Conservation (phyloP, 2,113 vertebrate species). For the Corythornis madagascariensis region DNA sequence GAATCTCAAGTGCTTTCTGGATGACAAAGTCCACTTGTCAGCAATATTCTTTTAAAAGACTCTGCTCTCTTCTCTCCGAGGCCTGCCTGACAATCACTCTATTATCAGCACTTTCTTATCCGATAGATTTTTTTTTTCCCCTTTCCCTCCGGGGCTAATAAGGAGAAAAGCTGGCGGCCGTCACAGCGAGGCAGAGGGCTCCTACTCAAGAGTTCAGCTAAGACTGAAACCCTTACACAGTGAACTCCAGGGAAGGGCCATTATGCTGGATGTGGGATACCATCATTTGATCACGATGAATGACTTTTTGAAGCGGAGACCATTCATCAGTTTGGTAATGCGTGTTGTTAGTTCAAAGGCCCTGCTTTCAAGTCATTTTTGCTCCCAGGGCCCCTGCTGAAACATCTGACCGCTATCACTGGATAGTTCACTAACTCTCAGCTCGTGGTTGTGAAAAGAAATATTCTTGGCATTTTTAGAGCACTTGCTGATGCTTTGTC, state of each 20-base stretch:
- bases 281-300: conserved; percentile 6
- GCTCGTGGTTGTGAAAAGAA: background rate
- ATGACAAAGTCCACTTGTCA: conserved; percentile 70
- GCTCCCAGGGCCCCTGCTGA: background rate
- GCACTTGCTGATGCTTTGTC: background rate
- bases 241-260: conserved; percentile 5
- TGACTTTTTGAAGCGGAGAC: conserved; percentile 32
- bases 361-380: background rate
- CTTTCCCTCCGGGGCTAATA: conserved; percentile 20
- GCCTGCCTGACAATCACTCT: conserved; percentile 56
- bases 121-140: background rate
- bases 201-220: background rate
- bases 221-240: background rate
- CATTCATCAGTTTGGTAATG: conserved; percentile 27
- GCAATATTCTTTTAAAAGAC: conserved; percentile 27
- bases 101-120: conserved; percentile 49
- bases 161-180: conserved; percentile 36
- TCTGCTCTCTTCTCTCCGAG: background rate
- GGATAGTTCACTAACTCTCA: background rate
- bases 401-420: background rate
- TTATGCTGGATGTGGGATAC: background rate
- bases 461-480: background rate
- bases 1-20: conserved; percentile 1
- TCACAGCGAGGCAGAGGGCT: background rate
- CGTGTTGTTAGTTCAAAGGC: conserved; percentile 14